A percentile compares a stretch with the other conserved stretches of the same genome.
Conservation (phyloP, 2,888 invertebrate species). For the Cantharis rustica region DNA sequence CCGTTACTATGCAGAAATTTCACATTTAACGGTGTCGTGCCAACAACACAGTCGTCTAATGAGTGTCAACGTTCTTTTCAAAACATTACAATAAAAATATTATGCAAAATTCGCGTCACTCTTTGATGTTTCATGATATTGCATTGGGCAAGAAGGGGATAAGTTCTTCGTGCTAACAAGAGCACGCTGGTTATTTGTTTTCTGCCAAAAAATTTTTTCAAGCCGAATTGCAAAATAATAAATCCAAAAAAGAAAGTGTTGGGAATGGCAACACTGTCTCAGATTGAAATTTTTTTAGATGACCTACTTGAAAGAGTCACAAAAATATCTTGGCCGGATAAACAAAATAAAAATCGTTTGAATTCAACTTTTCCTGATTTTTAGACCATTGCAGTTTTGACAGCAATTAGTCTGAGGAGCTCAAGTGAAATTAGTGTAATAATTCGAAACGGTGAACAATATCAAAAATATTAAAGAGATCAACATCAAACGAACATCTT, state of each 20-base stretch:
- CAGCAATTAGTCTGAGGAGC: no score
- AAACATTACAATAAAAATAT: neutral
- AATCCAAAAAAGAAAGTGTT: neutral
- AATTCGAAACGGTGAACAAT: no score
- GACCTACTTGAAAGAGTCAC: neutral
- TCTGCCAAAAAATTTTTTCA: no score
- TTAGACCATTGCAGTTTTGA: no score
- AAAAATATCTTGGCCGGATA: neutral
- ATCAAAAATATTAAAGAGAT: no score
- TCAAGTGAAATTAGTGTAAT: no score
- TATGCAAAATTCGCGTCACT: neutral
- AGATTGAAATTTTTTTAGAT: neutral
- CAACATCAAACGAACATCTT: no score
- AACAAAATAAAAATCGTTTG: neutral
- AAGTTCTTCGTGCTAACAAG: neutral
- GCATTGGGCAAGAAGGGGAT: neutral
- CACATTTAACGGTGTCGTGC: neutral
- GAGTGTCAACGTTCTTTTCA: neutral
- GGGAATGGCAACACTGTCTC: neutral
- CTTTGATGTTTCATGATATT: neutral
- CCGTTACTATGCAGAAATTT: constrained; percentile 1
- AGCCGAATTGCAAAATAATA: neutral
- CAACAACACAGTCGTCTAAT: neutral
- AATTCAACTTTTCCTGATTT: neutral
- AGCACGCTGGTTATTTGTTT: neutral